These are phyloP conservation scores for Nycticebus coucang DNA, from an alignment of 2,113 vertebrate species.

Conservation along the genomic window DNA sequence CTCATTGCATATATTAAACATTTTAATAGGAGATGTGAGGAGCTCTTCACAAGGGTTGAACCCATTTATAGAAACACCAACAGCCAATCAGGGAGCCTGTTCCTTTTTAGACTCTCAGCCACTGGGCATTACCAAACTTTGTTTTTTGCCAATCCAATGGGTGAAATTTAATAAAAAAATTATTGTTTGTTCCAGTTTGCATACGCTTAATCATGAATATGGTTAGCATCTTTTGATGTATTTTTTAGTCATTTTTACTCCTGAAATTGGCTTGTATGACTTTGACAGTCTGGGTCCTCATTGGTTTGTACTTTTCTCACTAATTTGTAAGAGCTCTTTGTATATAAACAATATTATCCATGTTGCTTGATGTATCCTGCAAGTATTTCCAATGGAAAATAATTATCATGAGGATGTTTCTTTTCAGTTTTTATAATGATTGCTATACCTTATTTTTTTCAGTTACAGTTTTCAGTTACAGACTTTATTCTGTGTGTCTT, in stretches of 20 bases:
- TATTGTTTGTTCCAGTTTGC: neutral
- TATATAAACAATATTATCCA: neutral
- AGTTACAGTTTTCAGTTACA: neutral
- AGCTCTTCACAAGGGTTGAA: neutral
- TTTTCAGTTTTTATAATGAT: neutral
- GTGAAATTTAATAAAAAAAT: neutral
- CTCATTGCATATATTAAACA: neutral
- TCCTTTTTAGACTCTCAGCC: neutral
- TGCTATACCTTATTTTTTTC: neutral
- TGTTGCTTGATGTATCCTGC: neutral
- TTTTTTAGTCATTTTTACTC: neutral
- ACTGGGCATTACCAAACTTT: neutral
- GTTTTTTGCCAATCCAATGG: neutral
- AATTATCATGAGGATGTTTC: neutral
- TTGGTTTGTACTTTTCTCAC: neutral
- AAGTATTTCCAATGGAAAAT: neutral
- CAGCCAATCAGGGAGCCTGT: neutral
- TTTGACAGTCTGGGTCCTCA: neutral
- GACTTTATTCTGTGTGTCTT: neutral
- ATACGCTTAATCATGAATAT: neutral
- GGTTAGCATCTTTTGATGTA: neutral
- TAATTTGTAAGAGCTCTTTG: neutral
- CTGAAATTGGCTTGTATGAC: neutral
- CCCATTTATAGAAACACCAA: neutral
- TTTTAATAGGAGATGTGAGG: neutral